Base-by-base conservation (phyloP, 1,140 invertebrate species). In the Carcinoscorpius rotundicauda region DNA sequence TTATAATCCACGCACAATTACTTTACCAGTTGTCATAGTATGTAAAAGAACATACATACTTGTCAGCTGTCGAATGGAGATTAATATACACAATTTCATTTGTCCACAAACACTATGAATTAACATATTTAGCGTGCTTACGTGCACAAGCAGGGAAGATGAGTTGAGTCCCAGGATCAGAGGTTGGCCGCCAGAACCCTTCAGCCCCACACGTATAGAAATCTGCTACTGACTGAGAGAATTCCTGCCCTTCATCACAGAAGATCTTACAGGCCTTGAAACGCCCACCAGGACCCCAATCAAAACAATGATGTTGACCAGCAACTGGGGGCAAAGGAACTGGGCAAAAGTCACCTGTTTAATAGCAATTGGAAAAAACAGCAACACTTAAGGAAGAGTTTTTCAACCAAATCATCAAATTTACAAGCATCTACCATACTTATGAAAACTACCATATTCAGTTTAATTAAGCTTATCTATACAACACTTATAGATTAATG, bases 121-220 rank as follows among this genome's bases (percentile, higher is more conserved):
- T 29, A 29, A 29, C 29, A 29, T 29, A 2, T 29, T 4, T 10
- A 52, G 58, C 48, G 49, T 64, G 77, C 80, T 82, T 84, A 88
- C 87, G 82, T 72, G 91, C 91, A 75, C 92, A 96, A 71, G 91
- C 89, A 53, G 93, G 92, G 75, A 94, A 96, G 3, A 93, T 79
- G 66, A 94, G 76, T 9, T 89, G 88, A 68, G 88, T 78, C 51
- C 78, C 82, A 6, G 91, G 88, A 73, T 91, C 83, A 49, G 78
- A 81, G 3, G 88, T 92, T 49, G 94, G 94, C 69, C 91, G 81
- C 93, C 93, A 97, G 76, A 93, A 93, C 53, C 93, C 93, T 84
- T 97, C 93, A 63, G 90, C 91, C 10, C 92, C 93, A 75, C 94
- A 97, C 5, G 93, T 94, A 73, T 96, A 97, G 79, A 97, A 97